Evolutionary conservation across 2,113 vertebrate species (phyloP), one percentile per base, ranked within the genome.

Genomic region (Centropristis striata): DNA sequence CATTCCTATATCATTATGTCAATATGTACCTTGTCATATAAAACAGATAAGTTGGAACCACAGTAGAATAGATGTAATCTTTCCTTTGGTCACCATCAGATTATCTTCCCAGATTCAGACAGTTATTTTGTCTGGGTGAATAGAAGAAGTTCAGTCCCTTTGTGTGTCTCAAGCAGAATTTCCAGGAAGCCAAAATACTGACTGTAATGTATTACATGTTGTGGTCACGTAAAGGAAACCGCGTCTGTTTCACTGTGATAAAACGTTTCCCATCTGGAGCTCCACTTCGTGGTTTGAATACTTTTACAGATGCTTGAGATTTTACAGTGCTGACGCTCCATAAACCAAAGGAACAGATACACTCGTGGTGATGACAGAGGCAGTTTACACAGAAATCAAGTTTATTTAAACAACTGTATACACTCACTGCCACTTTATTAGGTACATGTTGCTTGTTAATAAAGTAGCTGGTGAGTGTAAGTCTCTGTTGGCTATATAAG

Each of bases 181-280:
- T 58, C 58, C 65, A 28, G 9, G 37, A 79, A 74, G 50, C 46
- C 25, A 51, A 5, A 67, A 8, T 23, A 5, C 37, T 58, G 47
- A 14, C 9, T 39, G 18, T 57, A 32, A n/a, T 20, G 51, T 75
- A n/a, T n/a, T n/a, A n/a, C 71, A 76, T 7, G 15, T 23, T 74
- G 57, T 73, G 15, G 46, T 37, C 13, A 74, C 50, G 42, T 23
- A 28, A 13, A 54, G 11, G 15, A 69, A 60, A n/a, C n/a, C n/a
- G n/a, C n/a, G n/a, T 47, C 1, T 1, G 1, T 39, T 23, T 18
- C 32, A 46, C 55, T 42, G 15, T 9, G 14, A 2, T 15, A 5
- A 53, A 63, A 58, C 23, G 18, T 54, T 77, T 75, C 14, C 53
- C 64, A 60, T 66, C 28, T 71, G 59, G 14, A 28, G 41, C 28